A percentile compares a stretch with the other conserved stretches of the same genome.
phyloP scores from a whole-genome alignment of 53 echinoderm and acorn worm genomes.

The Apostichopus leukothele region DNA sequence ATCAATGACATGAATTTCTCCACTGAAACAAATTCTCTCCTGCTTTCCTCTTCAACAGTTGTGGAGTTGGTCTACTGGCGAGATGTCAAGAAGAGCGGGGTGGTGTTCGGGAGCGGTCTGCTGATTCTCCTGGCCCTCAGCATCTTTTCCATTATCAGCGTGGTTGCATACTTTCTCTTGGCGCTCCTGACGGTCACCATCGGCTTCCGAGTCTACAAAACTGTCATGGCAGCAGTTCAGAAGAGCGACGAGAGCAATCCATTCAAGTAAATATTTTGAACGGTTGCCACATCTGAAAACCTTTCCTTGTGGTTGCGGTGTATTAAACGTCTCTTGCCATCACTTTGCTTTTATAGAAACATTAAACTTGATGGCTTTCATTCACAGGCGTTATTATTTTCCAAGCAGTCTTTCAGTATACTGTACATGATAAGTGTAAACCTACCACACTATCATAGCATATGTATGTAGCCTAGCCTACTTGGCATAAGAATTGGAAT shows the following conservation, averaged over 20 bases:
- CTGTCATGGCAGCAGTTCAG: conserved; percentile 97
- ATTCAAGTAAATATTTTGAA: conserved; percentile 81
- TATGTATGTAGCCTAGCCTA: too few species aligned
- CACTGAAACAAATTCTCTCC: not conserved
- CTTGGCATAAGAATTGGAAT: too few species aligned
- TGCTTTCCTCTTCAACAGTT: conserved; percentile 53
- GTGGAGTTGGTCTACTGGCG: conserved; percentile 98
- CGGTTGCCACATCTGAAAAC: not conserved
- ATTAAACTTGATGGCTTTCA: too few species aligned
- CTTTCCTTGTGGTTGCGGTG: not conserved
- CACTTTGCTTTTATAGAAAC: too few species aligned
- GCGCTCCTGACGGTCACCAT: conserved; percentile 97
- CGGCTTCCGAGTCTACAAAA: conserved; percentile 98
- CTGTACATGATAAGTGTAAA: too few species aligned
- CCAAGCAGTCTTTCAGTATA: too few species aligned
- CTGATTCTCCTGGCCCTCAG: conserved; percentile 87
- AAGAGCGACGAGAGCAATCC: conserved; percentile 97
- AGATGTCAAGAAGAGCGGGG: conserved; percentile 88
- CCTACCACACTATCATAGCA: too few species aligned
- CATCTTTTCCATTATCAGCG: conserved; percentile 95
- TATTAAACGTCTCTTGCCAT: not conserved
- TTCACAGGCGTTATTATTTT: too few species aligned
- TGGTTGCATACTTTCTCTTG: conserved; percentile 90
- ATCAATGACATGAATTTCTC: too few species aligned
- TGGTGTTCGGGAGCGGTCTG: conserved; percentile 84